Evolutionary conservation across 2,113 vertebrate genomes (phyloP).

Genomic region (Epinephelus lanceolatus): DNA sequence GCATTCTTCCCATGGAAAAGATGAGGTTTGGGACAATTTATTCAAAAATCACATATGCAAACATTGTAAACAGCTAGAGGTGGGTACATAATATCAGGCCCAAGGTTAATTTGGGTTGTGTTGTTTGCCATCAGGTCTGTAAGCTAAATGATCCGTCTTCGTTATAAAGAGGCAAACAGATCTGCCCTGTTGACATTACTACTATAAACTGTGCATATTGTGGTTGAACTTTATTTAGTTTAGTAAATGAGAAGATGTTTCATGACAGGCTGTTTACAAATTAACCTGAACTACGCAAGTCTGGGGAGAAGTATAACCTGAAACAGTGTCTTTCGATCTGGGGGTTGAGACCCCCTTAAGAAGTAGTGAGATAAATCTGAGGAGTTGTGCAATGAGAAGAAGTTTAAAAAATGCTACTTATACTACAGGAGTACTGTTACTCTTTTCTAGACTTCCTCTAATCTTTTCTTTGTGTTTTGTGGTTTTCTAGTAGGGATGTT

Average conservation of each 20-base stretch:
- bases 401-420: neutral
- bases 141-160: neutral
- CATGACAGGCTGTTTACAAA: neutral
- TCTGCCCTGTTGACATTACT: neutral
- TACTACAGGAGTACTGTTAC: neutral
- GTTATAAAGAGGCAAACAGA: neutral
- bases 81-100: neutral
- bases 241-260: neutral
- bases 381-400: neutral
- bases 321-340: neutral
- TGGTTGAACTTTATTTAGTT: neutral
- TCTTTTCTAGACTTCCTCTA: neutral
- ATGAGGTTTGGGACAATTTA: neutral
- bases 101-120: neutral
- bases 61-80: neutral
- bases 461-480: neutral
- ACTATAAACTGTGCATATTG: neutral
- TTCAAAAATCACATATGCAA: neutral
- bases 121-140: neutral
- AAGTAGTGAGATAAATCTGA: neutral
- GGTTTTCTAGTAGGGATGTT: neutral
- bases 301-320: neutral
- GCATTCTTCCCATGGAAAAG: neutral
- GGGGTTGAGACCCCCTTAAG: no score
- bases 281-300: neutral